Conservation (phyloP, 35 echinoderm and acorn worm genomes). For the Ophiothrix spiculata region DNA sequence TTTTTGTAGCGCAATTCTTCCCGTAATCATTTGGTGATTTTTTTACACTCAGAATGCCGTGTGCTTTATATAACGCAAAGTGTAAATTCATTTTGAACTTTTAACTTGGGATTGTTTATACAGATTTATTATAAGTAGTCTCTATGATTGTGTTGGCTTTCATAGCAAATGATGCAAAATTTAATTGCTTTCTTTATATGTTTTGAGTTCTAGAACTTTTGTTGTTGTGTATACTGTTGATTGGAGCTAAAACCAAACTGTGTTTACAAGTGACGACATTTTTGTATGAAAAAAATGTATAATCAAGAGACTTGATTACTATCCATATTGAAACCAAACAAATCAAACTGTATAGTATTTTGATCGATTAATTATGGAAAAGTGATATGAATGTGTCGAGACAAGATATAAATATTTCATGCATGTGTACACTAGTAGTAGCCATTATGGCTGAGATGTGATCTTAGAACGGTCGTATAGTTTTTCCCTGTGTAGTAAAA, state of each 20-base stretch:
- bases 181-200: not conserved
- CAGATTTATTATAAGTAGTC: no score
- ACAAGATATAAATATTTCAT: not conserved
- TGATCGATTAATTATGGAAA: not conserved
- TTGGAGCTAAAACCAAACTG: not conserved
- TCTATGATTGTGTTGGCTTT: not conserved
- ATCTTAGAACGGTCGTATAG: no score
- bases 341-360: not conserved
- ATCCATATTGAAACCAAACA: constrained; percentile 9
- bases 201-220: not conserved
- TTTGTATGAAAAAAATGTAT: not conserved
- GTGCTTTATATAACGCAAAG: no score
- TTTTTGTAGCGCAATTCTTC: not conserved
- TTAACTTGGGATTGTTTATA: no score
- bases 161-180: not conserved
- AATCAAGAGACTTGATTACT: not conserved
- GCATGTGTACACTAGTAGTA: constrained; percentile 2
- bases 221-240: not conserved
- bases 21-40: not conserved
- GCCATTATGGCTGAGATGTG: not conserved
- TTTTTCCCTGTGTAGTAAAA: not conserved
- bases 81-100: no score
- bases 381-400: not conserved
- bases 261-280: not conserved
- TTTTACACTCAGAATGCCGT: not conserved